These are phyloP conservation scores for Drosophila subsilvestris DNA, from an alignment of 2,888 invertebrate species.

Conservation along the genomic window DNA sequence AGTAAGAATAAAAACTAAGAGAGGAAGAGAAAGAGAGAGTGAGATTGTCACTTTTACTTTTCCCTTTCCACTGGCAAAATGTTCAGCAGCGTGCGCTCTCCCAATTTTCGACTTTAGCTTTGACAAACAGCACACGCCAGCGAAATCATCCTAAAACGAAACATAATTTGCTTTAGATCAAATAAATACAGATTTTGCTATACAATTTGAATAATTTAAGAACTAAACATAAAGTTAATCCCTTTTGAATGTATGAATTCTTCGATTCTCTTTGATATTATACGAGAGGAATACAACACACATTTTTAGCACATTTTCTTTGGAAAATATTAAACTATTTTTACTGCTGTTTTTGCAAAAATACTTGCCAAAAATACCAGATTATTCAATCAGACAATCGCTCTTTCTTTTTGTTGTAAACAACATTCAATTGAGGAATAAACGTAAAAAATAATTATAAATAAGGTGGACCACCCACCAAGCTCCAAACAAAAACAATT, in stretches of 20 bases:
- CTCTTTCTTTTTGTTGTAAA: conserved; percentile 48
- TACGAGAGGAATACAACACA: not conserved
- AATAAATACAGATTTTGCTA: not conserved
- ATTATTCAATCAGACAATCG: conserved; percentile 47
- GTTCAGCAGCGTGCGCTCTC: not conserved
- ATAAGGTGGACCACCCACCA: conserved; percentile 42
- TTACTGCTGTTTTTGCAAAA: conserved; percentile 16
- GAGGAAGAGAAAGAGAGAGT: not conserved
- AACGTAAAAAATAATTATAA: conserved; percentile 19
- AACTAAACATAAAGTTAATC: too few species aligned
- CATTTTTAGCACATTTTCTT: not conserved
- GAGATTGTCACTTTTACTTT: conserved; percentile 17
- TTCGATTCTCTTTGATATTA: not conserved
- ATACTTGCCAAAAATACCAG: conserved; percentile 53
- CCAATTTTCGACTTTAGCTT: not conserved
- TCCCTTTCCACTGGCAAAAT: conserved; percentile 2
- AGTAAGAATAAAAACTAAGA: not conserved
- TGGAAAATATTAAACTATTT: not conserved
- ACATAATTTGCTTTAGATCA: not conserved
- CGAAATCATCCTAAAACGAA: not conserved
- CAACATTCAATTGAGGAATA: conserved; percentile 49
- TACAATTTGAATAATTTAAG: not conserved
- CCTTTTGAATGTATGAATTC: too few species aligned
- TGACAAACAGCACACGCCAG: conserved; percentile 6
- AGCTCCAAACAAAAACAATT: conserved; percentile 15